Percentiles rank a stretch among this genome's conserved stretches.
These are phyloP conservation scores for Scomber colias DNA, from an alignment of 2,113 vertebrate genomes.

Conservation along the genomic window DNA sequence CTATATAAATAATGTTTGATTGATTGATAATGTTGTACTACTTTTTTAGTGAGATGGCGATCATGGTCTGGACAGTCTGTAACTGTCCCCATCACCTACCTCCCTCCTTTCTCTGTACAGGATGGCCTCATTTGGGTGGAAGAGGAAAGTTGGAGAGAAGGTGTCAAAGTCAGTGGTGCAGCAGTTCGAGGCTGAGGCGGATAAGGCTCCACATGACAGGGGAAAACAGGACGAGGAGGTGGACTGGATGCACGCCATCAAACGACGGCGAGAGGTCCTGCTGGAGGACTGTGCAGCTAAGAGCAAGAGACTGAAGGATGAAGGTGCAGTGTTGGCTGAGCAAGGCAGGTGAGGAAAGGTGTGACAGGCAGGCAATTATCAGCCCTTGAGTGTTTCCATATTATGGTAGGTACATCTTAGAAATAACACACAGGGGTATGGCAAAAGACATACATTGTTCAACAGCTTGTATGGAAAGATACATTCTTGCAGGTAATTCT, in stretches of 20 bases:
- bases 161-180: constrained; percentile 91
- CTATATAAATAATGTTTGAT: too few species aligned
- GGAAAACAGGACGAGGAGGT: constrained; percentile 75
- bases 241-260: constrained; percentile 88
- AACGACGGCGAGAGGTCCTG: constrained; percentile 88
- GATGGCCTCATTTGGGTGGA: constrained; percentile 98
- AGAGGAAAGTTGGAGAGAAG: constrained; percentile 94
- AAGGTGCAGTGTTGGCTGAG: constrained; percentile 90
- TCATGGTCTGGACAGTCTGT: not conserved
- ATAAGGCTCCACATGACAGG: constrained; percentile 75
- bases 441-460: not conserved
- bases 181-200: constrained; percentile 91
- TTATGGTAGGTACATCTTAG: not conserved
- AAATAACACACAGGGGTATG: not conserved
- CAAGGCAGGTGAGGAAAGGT: constrained; percentile 86
- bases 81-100: not conserved
- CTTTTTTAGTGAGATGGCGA: too few species aligned
- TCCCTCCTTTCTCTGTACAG: constrained; percentile 1
- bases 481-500: not conserved
- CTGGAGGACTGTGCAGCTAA: constrained; percentile 87
- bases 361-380: too few species aligned
- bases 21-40: too few species aligned
- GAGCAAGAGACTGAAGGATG: constrained; percentile 91
- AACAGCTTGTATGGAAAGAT: not conserved
- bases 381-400: not conserved